Evolutionary conservation across 2,888 invertebrate genomes (phyloP).

Genomic region (Conchocele bisecta): DNA sequence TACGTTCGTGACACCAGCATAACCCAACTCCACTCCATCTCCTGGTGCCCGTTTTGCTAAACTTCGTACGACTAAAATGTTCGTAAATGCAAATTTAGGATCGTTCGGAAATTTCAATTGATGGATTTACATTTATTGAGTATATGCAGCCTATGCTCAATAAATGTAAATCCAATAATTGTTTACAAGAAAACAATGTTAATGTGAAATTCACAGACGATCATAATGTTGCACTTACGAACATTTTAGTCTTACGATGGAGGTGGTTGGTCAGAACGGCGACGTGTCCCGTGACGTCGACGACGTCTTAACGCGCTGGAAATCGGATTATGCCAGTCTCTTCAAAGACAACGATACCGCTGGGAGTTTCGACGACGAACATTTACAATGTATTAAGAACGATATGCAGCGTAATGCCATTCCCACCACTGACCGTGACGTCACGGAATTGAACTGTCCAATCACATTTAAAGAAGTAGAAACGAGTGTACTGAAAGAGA

Average conservation of each 20-base stretch:
- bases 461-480: neutral
- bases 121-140: too few species aligned
- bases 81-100: too few species aligned
- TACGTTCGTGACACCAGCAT: too few species aligned
- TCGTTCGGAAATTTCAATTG: too few species aligned
- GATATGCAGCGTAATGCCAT: neutral
- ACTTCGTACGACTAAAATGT: too few species aligned
- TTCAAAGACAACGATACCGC: neutral
- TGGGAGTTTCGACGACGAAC: neutral
- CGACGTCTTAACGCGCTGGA: neutral
- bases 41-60: too few species aligned
- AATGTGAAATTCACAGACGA: too few species aligned
- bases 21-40: too few species aligned
- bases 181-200: too few species aligned
- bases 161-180: too few species aligned
- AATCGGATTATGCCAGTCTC: neutral
- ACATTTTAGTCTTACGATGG: constrained; percentile 12
- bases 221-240: too few species aligned
- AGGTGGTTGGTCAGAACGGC: constrained; percentile 8
- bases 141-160: too few species aligned
- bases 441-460: neutral
- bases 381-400: neutral
- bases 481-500: neutral
- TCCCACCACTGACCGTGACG: neutral
- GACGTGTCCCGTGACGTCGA: neutral